phyloP scores from a whole-genome alignment of 2,797 vertebrate species.

The Microtus obscurus region DNA sequence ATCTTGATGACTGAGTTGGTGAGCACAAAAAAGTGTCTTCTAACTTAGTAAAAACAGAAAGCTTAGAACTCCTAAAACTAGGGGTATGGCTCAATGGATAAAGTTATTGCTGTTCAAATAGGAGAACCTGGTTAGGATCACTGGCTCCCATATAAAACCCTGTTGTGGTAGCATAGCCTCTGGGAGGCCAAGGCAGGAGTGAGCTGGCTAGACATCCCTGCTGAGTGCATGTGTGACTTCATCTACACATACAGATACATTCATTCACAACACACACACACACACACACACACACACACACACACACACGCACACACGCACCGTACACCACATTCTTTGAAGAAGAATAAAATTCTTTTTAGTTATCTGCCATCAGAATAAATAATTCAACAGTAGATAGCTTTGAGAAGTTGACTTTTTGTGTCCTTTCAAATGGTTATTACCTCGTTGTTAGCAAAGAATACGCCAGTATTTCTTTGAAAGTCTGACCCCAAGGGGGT shows the following conservation, averaged over 20 bases:
- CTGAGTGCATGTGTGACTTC: background rate
- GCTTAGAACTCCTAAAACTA: background rate
- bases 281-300: too few species aligned
- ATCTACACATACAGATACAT: background rate
- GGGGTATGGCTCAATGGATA: background rate
- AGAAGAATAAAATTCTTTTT: background rate
- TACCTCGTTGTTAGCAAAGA: background rate
- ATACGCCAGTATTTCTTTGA: background rate
- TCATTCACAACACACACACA: background rate
- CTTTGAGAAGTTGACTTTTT: background rate
- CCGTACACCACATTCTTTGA: background rate
- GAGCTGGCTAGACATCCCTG: background rate
- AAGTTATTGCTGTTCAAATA: background rate
- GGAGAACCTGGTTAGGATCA: background rate
- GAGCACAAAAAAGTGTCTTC: constrained; percentile 45
- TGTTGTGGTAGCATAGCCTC: background rate
- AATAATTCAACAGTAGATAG: background rate
- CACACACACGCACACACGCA: background rate
- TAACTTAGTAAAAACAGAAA: constrained; percentile 55
- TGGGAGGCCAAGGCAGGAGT: background rate
- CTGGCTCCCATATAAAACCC: background rate
- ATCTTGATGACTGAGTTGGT: constrained; percentile 38
- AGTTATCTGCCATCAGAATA: background rate
- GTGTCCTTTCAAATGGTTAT: background rate
- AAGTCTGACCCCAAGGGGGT: constrained; percentile 1